Percentiles rank a stretch among this genome's conserved stretches.
Conservation (phyloP, 2,113 vertebrate genomes). For the Neolamprologus caudopunctatus region DNA sequence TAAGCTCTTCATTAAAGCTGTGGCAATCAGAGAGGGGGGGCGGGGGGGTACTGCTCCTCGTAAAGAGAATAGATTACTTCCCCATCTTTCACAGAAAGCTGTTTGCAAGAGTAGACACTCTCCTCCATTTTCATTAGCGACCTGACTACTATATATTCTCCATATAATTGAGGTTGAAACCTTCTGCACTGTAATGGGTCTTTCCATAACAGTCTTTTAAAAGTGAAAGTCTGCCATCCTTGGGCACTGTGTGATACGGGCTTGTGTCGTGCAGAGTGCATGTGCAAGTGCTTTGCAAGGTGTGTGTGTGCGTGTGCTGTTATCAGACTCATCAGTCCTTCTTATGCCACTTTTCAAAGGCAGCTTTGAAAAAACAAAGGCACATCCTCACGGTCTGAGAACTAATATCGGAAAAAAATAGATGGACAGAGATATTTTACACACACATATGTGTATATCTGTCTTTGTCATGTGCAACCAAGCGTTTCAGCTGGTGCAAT, state of each 20-base stretch:
- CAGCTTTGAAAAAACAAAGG: constrained; percentile 23
- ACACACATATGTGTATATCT: neutral
- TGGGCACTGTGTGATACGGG: constrained; percentile 23
- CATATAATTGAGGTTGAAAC: constrained; percentile 69
- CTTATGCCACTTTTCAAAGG: constrained; percentile 44
- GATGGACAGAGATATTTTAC: neutral
- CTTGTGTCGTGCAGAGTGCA: neutral
- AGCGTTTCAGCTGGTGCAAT: neutral
- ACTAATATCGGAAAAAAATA: neutral
- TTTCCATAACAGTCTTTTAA: constrained; percentile 70
- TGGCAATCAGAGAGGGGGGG: constrained; percentile 36
- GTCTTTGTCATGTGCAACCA: neutral
- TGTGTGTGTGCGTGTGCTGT: neutral
- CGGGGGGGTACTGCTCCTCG: constrained; percentile 25
- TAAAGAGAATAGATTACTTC: constrained; percentile 68
- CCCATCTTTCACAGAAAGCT: constrained; percentile 52
- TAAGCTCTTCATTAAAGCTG: constrained; percentile 60
- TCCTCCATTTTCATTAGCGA: constrained; percentile 68
- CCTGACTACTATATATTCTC: constrained; percentile 66
- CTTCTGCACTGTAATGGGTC: constrained; percentile 64
- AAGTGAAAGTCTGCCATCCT: constrained; percentile 59
- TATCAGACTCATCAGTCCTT: constrained; percentile 48
- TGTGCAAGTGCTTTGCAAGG: neutral
- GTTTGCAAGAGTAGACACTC: constrained; percentile 55
- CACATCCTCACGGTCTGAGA: neutral